Base-by-base conservation (phyloP, 2,797 vertebrate species). In the Silurus aristotelis region DNA sequence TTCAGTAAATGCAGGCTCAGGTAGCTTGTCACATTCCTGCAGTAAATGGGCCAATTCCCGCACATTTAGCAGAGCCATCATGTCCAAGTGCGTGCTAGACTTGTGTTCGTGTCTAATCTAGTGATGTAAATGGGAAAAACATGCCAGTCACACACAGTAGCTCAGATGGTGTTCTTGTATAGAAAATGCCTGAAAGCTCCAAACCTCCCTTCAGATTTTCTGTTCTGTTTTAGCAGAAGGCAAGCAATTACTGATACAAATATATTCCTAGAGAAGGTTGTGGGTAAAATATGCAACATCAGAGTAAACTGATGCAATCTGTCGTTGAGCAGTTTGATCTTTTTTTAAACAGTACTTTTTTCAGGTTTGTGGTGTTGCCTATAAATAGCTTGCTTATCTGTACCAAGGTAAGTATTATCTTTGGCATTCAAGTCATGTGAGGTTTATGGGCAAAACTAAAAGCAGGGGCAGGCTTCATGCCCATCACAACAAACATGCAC, bases 1-100 rank as follows among this genome's bases (percentile, higher is more conserved):
- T 90, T 93, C 83, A 84, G 52, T 81, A 89, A 86, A 85, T 84
- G 87, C 82, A 58, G 80, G 87, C 75, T 85, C 78, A 87, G 85
- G 84, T 86, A 85, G 72, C 80, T 82, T 88, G 89, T 87, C 87
- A 88, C 84, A 87, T 76, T 86, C 63, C 52, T 80, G 77, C 22
- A 85, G 78, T 83, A 76, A 88, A 88, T 87, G 46, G 81, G 83
- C 81, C 84, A 84, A 85, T 87, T 89, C 46, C 73, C 52, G 22
- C 71, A 84, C 85, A 76, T 85, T 88, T 88, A 87, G 80, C 75
- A 78, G 48, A 76, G 84, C 68, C 56, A 80, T 81, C 83, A 83
- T 87, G 83, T 89, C 85, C 83, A 88, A 75, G 67, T 66, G 66
- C 84, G 68, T 68, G 87, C 82, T 86, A 71, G 67, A 87, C 75